Percentiles rank a stretch among this genome's conserved stretches.
Evolutionary conservation across 2,113 vertebrate species (phyloP).

Genomic region (Spermophilus dauricus): DNA sequence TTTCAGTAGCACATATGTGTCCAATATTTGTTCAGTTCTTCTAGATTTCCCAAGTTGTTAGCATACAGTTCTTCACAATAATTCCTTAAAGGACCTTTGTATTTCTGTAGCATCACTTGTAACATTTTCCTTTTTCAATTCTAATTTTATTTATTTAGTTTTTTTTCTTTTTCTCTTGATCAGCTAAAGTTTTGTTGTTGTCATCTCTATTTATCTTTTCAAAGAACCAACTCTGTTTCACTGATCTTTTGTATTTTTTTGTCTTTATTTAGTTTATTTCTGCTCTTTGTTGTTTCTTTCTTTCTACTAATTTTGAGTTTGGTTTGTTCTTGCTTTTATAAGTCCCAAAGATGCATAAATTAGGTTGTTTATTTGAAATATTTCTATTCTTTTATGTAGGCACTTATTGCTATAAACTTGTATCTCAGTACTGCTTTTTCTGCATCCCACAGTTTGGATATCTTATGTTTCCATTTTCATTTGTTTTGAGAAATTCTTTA

Average conservation of each 20-base stretch:
- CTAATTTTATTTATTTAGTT: background rate
- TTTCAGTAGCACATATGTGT: background rate
- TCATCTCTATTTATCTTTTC: background rate
- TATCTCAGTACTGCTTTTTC: background rate
- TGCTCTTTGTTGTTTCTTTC: background rate
- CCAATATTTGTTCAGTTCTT: background rate
- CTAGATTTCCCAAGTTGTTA: background rate
- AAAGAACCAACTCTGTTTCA: background rate
- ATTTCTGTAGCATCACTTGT: background rate
- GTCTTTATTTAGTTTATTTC: too few species aligned
- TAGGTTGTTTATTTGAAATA: background rate
- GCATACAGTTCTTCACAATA: background rate
- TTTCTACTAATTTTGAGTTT: background rate
- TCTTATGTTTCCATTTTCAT: too few species aligned
- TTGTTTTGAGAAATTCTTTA: background rate
- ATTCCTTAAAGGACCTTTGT: background rate
- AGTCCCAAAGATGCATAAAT: background rate
- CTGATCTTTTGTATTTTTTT: background rate
- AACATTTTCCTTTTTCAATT: background rate
- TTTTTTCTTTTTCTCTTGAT: background rate
- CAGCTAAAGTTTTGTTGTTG: background rate
- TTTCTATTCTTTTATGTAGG: background rate
- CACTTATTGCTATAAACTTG: background rate
- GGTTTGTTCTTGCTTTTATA: background rate
- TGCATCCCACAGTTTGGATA: background rate